Base-by-base conservation (phyloP, 2,888 invertebrate genomes). In the Arctia plantaginis region DNA sequence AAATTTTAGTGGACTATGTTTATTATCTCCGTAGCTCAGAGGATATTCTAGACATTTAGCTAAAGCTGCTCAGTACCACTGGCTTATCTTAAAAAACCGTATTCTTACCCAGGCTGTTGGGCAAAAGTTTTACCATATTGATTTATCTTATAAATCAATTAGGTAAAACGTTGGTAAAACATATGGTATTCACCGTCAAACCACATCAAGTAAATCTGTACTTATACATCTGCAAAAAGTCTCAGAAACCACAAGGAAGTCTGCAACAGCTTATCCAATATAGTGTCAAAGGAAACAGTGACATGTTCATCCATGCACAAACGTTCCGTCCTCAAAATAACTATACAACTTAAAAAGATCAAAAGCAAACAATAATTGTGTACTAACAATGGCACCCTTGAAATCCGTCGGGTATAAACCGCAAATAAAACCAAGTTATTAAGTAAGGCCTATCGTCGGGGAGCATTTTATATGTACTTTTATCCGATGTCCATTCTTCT, bases 401-500 rank as follows among this genome's bases (percentile, higher is more conserved):
- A 92, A 93, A 94, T 92, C 93, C 92, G 88, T 81, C 83, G 89
- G 86, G 86, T 87, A 87, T 89, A 87, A 90, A 94, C 95, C 95
- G 92, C 95, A 95, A 92, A 94, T 94, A 94, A 94, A 94, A 92
- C 93, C 92, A 91, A 91, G 91, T 93, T 93, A 93, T 93, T 93
- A 94, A 93, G 88, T 91, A 90, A 90, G 89, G 91, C 90, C 91
- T 92, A 93, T 92, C 91, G 85, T 84, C 85, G 86, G 86, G 86
- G 87, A 87, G 86, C 89, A 90, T 84, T 84, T 84, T 82, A 84
- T 84, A 80, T 89, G 91, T 91, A 92, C 94, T 91, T 92, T 94
- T 94, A 95, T 95, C 91, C 93, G 90, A 90, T 93, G 94, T 93
- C 95, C 94, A 95, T 95, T 95, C 94, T 95, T 94, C 94, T 93